Base-by-base conservation (phyloP, 2,113 vertebrate species). In the Ceyx margarethae region DNA sequence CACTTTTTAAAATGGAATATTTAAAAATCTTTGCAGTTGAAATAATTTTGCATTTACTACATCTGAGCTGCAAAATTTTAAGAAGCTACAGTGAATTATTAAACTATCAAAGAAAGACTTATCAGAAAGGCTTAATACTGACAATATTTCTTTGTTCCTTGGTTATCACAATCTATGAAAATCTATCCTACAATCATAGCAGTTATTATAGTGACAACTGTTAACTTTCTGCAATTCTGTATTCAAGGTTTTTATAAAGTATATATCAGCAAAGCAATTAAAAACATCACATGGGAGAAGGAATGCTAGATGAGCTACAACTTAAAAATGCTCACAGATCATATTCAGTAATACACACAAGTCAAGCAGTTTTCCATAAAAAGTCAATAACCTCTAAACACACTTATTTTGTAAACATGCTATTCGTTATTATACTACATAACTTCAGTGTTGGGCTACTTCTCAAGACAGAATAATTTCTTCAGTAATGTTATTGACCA, bases 31-130 rank as follows among this genome's bases (percentile, higher is more conserved):
- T 64, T 86, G n/a, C n/a, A 85, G 65, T 37, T 95, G 51, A 81
- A 94, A 93, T 94, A 79, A 21, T 88, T 90, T 60, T 80, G 50
- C 62, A 26, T 82, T 86, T 89, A 78, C 26, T 65, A 33, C 33
- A 78, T 46, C 37, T 53, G 29, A 81, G 28, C 42, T 92, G 51
- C 68, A 77, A 84, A 87, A 19, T n/a, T 31, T 50, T 42, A 40
- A 46, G 65, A 26, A 83, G 37, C 31, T 75, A 23, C 15, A 75
- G 18, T 57, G 67, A 76, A 57, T 51, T 58, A 84, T 83, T 80
- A 81, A 84, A 61, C n/a, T 81, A 11, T 16, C 28, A 50, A 58
- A 37, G 48, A 46, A 79, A 90, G 45, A 37, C 31, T 72, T 76
- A 26, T 58, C 45, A 87, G 51, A 73, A 61, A 79, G 60, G 69